Evolutionary conservation across 2,888 invertebrate genomes (phyloP), one percentile per base, ranked within the genome.

Genomic region (Tridacna gigas): DNA sequence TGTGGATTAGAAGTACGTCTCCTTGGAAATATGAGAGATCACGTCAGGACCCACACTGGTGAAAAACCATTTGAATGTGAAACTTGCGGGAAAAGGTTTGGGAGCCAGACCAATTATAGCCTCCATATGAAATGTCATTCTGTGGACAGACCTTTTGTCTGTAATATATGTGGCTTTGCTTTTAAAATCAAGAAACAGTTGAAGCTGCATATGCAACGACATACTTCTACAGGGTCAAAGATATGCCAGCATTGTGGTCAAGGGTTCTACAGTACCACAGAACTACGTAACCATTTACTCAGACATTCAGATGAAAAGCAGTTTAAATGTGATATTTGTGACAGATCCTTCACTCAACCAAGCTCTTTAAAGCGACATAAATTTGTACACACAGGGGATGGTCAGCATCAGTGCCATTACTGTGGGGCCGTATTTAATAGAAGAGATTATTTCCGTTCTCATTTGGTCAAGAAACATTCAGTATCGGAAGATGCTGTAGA

Each of bases 141-240:
- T 1, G 85, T 83, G 2, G 89, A 88, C 20, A 60, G 86, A 4
- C 89, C 89, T 5, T 87, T 84, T 71, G 63, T 63, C 0, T 90
- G 90, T 66, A 76, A 86, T 37, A 75, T 87, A 4, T 90, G 90
- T 65, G 84, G 81, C 13, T 83, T 84, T 48, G 28, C 71, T 2
- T 90, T 89, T 79, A 86, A 87, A n/a, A 80, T 87, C 26, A 83
- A 82, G 26, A 77, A 83, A 26, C 79, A 82, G 45, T 80, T 89
- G 12, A 86, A 79, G 11, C 77, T 77, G 9, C 90, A 90, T 69
- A 65, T 76, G 37, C 60, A 79, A n/a, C 86, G 85, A 1, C 90
- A 90, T 77, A 82, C 79, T 0, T 79, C 84, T 7, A 80, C 83
- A 47, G 83, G 86, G 13, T 83, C 83, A 2, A 82, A 83, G 37